Evolutionary conservation across 1,140 invertebrate species (phyloP).

Genomic region (Drosophila lacteicornis): DNA sequence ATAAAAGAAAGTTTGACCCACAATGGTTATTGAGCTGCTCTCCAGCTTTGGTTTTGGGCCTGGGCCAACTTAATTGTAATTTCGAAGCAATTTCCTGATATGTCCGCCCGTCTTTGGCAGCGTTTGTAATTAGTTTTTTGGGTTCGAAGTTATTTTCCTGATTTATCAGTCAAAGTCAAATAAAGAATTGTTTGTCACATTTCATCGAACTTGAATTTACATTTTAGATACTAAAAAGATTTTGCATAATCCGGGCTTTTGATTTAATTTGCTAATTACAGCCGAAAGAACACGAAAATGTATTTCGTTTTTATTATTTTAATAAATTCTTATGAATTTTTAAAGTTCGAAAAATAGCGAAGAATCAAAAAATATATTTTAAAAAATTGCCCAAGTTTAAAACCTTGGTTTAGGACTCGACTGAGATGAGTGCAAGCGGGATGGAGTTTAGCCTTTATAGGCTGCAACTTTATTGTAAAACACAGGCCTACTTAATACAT

Average conservation of each 20-base stretch:
- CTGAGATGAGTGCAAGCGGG: no score
- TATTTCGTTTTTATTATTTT: no score
- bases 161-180: neutral
- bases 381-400: no score
- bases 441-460: no score
- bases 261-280: neutral
- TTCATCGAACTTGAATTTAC: neutral
- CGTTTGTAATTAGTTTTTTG: constrained; percentile 25
- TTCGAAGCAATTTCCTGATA: constrained; percentile 40
- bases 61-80: constrained; percentile 43
- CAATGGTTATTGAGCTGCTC: constrained; percentile 40
- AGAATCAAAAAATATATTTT: no score
- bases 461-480: no score
- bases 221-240: neutral
- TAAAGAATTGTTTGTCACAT: neutral
- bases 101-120: constrained; percentile 17
- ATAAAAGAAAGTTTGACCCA: constrained; percentile 11
- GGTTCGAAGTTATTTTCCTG: constrained; percentile 2
- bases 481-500: no score
- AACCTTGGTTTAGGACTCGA: no score
- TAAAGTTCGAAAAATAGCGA: no score
- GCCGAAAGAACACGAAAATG: accelerated
- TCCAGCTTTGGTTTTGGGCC: neutral
- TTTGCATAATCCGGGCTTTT: neutral
- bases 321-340: no score